Evolutionary conservation across 2,888 invertebrate genomes (phyloP).

Genomic region (Pinctada fucata): DNA sequence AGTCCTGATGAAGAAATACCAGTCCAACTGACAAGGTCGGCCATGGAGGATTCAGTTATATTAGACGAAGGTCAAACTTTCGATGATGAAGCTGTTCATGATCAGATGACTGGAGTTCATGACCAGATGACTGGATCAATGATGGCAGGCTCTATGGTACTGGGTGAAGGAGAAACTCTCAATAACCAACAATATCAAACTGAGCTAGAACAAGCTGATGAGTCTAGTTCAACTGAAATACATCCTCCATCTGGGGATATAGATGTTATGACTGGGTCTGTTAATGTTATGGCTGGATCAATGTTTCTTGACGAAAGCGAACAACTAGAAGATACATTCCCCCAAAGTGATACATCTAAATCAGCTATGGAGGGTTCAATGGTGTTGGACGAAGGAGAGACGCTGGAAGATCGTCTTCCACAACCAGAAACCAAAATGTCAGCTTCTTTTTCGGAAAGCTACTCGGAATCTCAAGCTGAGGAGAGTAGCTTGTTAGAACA

Average conservation of each 20-base stretch:
- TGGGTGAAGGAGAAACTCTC: constrained; percentile 23
- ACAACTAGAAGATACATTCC: not conserved
- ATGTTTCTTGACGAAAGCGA: not conserved
- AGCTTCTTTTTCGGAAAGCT: constrained; percentile 15
- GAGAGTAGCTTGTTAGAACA: constrained; percentile 3
- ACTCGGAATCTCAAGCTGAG: constrained; percentile 15
- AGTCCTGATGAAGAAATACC: constrained; percentile 5
- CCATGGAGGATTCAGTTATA: constrained; percentile 32
- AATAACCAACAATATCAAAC: constrained; percentile 8
- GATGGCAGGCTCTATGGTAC: constrained; percentile 22
- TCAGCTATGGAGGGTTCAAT: constrained; percentile 30
- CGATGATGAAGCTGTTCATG: constrained; percentile 7
- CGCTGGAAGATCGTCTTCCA: constrained; percentile 26
- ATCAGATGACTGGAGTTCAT: constrained; percentile 1
- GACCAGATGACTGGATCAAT: constrained; percentile 10
- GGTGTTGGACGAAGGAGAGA: constrained; percentile 33
- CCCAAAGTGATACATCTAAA: constrained; percentile 9
- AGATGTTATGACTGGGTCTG: constrained; percentile 1
- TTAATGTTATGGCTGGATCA: not conserved
- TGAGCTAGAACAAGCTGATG: not conserved
- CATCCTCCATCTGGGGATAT: not conserved
- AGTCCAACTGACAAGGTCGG: constrained; percentile 9
- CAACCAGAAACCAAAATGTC: constrained; percentile 3
- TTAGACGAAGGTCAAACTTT: constrained; percentile 33
- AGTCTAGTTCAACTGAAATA: not conserved